These are phyloP conservation scores for Aphidius gifuensis DNA, from an alignment of 1,140 invertebrate genomes.

Conservation along the genomic window DNA sequence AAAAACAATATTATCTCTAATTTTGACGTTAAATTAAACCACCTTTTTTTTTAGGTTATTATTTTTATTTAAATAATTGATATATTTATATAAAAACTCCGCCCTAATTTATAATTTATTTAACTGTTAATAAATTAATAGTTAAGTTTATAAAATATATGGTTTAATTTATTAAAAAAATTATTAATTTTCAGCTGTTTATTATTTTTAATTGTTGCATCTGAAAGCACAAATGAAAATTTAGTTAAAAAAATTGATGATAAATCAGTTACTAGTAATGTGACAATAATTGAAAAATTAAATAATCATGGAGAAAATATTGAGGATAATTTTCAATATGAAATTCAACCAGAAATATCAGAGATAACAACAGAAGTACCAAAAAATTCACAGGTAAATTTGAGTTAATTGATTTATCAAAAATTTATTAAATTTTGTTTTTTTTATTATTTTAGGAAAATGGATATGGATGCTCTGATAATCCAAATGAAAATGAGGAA, in stretches of 20 bases:
- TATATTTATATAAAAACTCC: too few relatives aligned
- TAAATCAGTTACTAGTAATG: slow-evolving; percentile 25
- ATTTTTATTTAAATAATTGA: not conserved
- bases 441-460: slow-evolving; percentile 1
- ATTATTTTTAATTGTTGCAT: slow-evolving; percentile 30
- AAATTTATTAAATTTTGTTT: not conserved
- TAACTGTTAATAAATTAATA: too few relatives aligned
- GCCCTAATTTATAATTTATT: too few relatives aligned
- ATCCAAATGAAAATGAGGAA: slow-evolving; percentile 20
- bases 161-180: too few relatives aligned
- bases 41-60: not conserved
- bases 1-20: not conserved
- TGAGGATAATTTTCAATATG: not conserved
- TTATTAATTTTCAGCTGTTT: slow-evolving; percentile 29
- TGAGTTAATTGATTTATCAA: not conserved
- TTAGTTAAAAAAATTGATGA: slow-evolving; percentile 14
- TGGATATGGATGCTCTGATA: not conserved
- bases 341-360: not conserved
- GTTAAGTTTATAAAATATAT: too few relatives aligned
- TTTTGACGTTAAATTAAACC: not conserved
- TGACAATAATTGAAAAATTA: slow-evolving; percentile 23
- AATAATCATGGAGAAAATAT: not conserved
- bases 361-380: not conserved
- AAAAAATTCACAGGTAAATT: not conserved
- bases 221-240: slow-evolving; percentile 23